A percentile compares a stretch with the other conserved stretches of the same genome.
phyloP scores from a whole-genome alignment of 2,113 vertebrate genomes.

The Gadus macrocephalus region DNA sequence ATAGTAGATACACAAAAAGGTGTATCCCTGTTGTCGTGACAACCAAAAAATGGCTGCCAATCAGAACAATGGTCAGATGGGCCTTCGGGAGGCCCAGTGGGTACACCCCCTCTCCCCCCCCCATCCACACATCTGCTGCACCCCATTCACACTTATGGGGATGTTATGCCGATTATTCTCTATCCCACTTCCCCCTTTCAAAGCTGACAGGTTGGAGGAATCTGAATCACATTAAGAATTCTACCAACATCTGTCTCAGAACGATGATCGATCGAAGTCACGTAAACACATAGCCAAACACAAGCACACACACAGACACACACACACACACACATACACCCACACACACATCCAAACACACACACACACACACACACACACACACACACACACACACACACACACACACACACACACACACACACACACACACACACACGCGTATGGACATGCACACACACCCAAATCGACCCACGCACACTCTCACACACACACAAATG shows the following conservation, averaged over 20 bases:
- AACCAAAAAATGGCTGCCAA: conserved; percentile 88
- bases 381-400: background rate
- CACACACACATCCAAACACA: background rate
- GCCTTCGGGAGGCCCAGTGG: conserved; percentile 76
- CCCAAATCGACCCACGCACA: no score
- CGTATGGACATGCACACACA: no score
- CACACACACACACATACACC: background rate
- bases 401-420: background rate
- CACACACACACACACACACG: background rate
- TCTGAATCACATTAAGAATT: conserved; percentile 58
- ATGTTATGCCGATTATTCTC: conserved; percentile 77
- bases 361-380: background rate
- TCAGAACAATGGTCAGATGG: conserved; percentile 74
- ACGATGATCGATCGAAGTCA: background rate
- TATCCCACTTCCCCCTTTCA: conserved; percentile 63
- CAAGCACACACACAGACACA: background rate
- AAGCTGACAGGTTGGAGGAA: conserved; percentile 59
- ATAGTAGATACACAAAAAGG: conserved; percentile 82
- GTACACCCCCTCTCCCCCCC: conserved; percentile 63
- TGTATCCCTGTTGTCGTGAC: conserved; percentile 84
- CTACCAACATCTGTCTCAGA: conserved; percentile 64
- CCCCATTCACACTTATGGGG: conserved; percentile 81
- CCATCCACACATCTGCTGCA: conserved; percentile 90
- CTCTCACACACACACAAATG: no score
- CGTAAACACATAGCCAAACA: background rate